Conservation (phyloP, 2,888 invertebrate genomes). For the Pogonocherus hispidulus region DNA sequence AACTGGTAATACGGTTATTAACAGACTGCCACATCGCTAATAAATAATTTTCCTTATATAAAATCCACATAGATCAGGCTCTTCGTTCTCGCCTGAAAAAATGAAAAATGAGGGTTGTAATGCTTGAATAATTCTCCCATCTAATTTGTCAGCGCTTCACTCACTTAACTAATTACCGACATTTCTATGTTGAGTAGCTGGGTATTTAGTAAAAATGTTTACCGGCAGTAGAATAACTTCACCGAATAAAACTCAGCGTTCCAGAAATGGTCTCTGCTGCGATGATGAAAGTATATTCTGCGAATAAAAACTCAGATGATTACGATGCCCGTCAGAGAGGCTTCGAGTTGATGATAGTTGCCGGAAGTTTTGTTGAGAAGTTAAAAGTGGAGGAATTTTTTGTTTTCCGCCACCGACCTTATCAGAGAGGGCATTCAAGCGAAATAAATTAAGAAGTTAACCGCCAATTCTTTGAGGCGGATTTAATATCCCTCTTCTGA, state of each 20-base stretch:
- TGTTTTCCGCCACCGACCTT: constrained; percentile 38
- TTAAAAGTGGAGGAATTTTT: constrained; percentile 36
- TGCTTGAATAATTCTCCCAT: neutral
- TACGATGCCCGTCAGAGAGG: constrained; percentile 7
- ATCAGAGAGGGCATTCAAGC: constrained; percentile 50
- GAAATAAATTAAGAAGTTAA: constrained; percentile 56
- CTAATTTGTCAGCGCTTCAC: neutral
- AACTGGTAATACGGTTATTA: too few relatives aligned
- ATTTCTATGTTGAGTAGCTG: neutral
- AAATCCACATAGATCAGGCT: too few relatives aligned
- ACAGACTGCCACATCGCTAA: too few relatives aligned
- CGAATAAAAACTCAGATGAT: constrained; percentile 19
- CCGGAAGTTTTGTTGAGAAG: constrained; percentile 33
- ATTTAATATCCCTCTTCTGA: constrained; percentile 51
- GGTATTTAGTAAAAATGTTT: neutral
- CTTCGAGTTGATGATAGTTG: constrained; percentile 27
- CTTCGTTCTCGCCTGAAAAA: neutral
- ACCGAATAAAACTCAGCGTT: constrained; percentile 15
- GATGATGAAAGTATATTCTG: constrained; percentile 23
- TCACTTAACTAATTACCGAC: neutral
- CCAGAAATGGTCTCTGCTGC: constrained; percentile 5
- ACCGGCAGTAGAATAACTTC: neutral
- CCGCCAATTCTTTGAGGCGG: constrained; percentile 52
- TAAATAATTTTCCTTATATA: too few relatives aligned
- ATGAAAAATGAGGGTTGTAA: neutral